Evolutionary conservation across 2,888 invertebrate genomes (phyloP).

Genomic region (Pseudococcus longispinus): DNA sequence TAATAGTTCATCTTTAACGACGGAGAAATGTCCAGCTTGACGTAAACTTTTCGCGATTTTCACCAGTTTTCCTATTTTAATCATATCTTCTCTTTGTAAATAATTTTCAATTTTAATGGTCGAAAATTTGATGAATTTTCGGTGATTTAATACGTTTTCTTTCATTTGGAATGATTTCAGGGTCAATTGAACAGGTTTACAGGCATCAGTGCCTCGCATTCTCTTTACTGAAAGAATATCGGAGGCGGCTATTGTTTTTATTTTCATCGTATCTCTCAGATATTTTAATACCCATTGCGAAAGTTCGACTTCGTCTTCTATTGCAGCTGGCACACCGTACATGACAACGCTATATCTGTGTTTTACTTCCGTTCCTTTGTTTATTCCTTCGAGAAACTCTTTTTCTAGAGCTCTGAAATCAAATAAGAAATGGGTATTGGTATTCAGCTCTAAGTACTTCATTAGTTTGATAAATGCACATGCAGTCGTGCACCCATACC

Average conservation of each 20-base stretch:
- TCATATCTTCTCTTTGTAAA: not conserved
- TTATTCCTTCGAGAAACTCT: not conserved
- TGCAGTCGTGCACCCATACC: too few relatives aligned
- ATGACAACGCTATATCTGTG: not conserved
- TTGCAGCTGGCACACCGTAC: not conserved
- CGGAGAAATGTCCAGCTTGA: not conserved
- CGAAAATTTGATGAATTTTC: not conserved
- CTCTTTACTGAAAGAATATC: not conserved
- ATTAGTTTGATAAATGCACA: too few relatives aligned
- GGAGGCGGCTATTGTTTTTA: not conserved
- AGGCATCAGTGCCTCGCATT: not conserved
- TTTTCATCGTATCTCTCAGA: not conserved
- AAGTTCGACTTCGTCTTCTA: not conserved
- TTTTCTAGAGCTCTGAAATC: not conserved
- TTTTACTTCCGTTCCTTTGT: conserved; percentile 1
- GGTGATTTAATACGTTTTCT: not conserved
- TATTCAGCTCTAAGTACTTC: too few relatives aligned
- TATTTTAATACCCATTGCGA: not conserved
- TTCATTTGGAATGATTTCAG: not conserved
- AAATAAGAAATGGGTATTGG: too few relatives aligned
- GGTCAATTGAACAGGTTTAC: not conserved
- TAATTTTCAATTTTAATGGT: not conserved
- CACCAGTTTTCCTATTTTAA: not conserved
- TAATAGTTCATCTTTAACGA: not conserved
- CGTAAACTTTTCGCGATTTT: not conserved